Evolutionary conservation across 2,797 vertebrate species (phyloP).

Genomic region (Crenichthys baileyi): DNA sequence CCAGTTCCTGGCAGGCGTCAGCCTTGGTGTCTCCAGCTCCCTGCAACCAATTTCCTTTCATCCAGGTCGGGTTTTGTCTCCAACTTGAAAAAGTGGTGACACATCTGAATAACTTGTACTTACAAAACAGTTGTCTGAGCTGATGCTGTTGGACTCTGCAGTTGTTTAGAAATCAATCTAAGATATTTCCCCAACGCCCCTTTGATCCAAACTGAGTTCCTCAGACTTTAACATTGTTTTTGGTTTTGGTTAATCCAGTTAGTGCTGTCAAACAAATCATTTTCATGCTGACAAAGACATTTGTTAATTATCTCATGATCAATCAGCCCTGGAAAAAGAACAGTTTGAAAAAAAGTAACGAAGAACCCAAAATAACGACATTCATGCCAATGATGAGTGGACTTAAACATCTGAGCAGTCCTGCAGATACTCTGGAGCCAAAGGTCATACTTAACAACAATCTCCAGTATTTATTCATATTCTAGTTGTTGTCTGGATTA

Average conservation of each 20-base stretch:
- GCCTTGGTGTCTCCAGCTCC: not conserved
- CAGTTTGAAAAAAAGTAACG: not conserved
- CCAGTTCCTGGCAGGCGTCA: not conserved
- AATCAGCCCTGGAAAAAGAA: not conserved
- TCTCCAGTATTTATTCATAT: not conserved
- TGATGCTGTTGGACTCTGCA: not conserved
- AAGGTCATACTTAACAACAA: not conserved
- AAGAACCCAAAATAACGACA: not conserved
- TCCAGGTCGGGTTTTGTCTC: not conserved
- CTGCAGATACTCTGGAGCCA: not conserved
- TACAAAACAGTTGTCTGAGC: not conserved
- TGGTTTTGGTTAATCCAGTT: not conserved
- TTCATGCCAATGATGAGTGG: not conserved
- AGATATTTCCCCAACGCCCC: not conserved
- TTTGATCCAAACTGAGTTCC: not conserved
- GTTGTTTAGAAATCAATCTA: not conserved
- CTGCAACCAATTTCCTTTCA: not conserved
- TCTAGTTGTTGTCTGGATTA: not conserved
- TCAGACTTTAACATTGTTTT: too few relatives aligned
- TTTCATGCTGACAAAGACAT: not conserved
- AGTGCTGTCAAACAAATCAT: not conserved
- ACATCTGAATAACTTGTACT: not conserved
- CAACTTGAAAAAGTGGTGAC: not conserved
- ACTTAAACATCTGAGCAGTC: not conserved
- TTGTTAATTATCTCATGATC: not conserved